Evolutionary conservation across 2,888 invertebrate genomes (phyloP).

Genomic region (Diplolepis rosae): DNA sequence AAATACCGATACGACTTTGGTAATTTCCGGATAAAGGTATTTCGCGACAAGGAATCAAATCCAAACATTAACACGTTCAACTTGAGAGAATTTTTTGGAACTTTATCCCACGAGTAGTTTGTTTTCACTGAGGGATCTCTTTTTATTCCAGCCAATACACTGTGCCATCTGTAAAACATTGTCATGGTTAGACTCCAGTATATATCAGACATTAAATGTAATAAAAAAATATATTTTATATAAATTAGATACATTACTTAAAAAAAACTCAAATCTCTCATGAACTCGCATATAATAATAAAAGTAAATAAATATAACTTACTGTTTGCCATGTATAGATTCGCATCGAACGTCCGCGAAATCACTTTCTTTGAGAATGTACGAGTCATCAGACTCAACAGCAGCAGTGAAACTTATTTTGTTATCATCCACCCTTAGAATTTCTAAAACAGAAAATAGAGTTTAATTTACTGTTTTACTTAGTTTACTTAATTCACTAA

Average conservation of each 20-base stretch:
- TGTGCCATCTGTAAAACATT: constrained; percentile 77
- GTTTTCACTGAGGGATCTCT: constrained; percentile 73
- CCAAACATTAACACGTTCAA: constrained; percentile 89
- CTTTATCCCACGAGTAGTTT: constrained; percentile 74
- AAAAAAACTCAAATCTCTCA: no score
- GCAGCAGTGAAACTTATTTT: constrained; percentile 76
- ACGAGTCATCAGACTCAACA: constrained; percentile 76
- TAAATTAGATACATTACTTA: no score
- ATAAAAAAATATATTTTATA: no score
- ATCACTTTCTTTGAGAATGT: constrained; percentile 81
- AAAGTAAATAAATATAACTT: no score
- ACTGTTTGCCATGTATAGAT: constrained; percentile 73
- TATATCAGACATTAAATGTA: no score
- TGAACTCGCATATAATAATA: no score
- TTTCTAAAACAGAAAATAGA: constrained; percentile 78
- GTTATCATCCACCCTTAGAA: constrained; percentile 81
- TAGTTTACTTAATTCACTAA: neutral
- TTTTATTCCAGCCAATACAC: constrained; percentile 80
- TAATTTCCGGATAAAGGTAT: constrained; percentile 86
- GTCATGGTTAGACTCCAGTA: no score
- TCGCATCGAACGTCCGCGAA: constrained; percentile 82
- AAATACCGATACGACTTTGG: constrained; percentile 85
- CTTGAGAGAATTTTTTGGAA: constrained; percentile 73
- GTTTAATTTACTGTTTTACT: no score
- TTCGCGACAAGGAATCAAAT: constrained; percentile 90